phyloP scores from a whole-genome alignment of 2,888 invertebrate genomes.

The Agrilus cyanescens region DNA sequence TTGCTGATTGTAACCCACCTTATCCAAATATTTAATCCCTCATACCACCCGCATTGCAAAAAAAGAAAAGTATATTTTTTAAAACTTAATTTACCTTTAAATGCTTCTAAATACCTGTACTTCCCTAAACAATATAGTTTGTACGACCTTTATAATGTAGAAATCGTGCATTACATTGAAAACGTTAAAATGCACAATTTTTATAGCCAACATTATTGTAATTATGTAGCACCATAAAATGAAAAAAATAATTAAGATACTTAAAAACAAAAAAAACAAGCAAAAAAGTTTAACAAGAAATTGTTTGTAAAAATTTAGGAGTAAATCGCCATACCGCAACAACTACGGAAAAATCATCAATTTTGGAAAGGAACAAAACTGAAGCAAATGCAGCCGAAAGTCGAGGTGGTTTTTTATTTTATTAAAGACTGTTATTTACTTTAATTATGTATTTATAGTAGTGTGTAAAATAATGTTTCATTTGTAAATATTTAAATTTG shows the following conservation, averaged over 20 bases:
- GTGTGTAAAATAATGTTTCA: too few relatives aligned
- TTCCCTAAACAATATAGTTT: not conserved
- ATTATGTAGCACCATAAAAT: slow-evolving; percentile 2
- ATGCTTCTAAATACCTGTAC: too few relatives aligned
- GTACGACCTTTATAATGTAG: slow-evolving; percentile 12
- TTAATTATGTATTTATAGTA: too few relatives aligned
- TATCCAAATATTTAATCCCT: too few relatives aligned
- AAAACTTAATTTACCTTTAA: too few relatives aligned
- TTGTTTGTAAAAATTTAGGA: slow-evolving; percentile 19
- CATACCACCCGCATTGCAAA: too few relatives aligned
- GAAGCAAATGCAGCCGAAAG: not conserved
- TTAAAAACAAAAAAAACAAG: slow-evolving; percentile 1
- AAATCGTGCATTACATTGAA: slow-evolving; percentile 6
- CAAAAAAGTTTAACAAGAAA: slow-evolving; percentile 10
- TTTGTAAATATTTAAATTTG: too few relatives aligned
- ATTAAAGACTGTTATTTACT: too few relatives aligned
- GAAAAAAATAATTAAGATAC: slow-evolving; percentile 3
- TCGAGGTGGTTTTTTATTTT: too few relatives aligned
- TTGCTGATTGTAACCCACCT: too few relatives aligned
- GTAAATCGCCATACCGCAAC: slow-evolving; percentile 15
- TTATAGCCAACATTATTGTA: slow-evolving; percentile 6
- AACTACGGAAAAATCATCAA: not conserved
- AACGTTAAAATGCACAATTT: slow-evolving; percentile 7
- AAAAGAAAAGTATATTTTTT: too few relatives aligned
- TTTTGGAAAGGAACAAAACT: not conserved